Conservation (phyloP, 2,113 vertebrate genomes). For the Mugil cephalus region DNA sequence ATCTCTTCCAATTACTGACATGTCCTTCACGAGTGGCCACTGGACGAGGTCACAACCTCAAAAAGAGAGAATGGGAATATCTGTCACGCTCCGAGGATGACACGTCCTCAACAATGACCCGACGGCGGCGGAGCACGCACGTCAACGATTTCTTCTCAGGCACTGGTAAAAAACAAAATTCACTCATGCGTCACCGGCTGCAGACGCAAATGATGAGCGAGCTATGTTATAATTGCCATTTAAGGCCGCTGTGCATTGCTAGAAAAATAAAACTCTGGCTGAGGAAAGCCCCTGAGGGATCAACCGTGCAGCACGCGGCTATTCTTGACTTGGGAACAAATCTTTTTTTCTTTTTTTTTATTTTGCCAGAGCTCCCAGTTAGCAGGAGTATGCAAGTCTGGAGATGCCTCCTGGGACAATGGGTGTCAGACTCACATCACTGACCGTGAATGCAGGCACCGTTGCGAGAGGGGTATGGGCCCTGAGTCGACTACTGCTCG, state of each 20-base stretch:
- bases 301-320: conserved; percentile 66
- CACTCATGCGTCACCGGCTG: conserved; percentile 30
- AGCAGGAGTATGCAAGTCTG: conserved; percentile 62
- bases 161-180: conserved; percentile 24
- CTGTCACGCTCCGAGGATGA: conserved; percentile 34
- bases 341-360: conserved; percentile 26
- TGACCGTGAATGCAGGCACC: conserved; percentile 69
- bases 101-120: neutral
- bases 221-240: conserved; percentile 71
- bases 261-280: conserved; percentile 55
- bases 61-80: conserved; percentile 38
- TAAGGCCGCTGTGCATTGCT: conserved; percentile 69
- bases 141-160: conserved; percentile 22
- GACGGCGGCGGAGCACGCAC: neutral
- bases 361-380: conserved; percentile 62
- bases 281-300: conserved; percentile 55
- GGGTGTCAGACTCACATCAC: conserved; percentile 71
- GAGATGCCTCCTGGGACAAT: conserved; percentile 71
- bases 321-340: conserved; percentile 85
- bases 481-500: conserved; percentile 54
- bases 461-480: conserved; percentile 39
- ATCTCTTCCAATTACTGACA: conserved; percentile 74
- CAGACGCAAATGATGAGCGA: conserved; percentile 22
- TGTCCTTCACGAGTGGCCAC: conserved; percentile 54
- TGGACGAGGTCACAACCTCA: conserved; percentile 53